Conservation (phyloP, 2,888 invertebrate genomes). For the Nomada goodeniana region DNA sequence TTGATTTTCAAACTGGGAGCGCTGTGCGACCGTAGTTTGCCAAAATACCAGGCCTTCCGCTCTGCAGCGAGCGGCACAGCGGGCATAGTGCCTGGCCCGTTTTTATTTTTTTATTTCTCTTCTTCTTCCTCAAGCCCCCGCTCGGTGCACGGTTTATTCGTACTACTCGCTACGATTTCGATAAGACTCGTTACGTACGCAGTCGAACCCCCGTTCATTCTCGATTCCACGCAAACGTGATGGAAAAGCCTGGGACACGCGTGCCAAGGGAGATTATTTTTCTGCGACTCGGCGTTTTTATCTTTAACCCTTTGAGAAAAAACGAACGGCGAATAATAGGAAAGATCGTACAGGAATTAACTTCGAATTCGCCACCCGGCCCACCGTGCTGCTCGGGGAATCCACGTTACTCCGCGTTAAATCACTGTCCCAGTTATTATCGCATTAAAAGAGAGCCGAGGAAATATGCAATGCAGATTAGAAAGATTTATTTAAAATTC, state of each 20-base stretch:
- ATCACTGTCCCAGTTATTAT: conserved; percentile 22
- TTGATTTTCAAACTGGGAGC: conserved; percentile 67
- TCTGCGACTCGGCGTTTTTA: neutral
- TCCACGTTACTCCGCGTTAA: too few species aligned
- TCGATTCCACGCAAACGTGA: conserved; percentile 36
- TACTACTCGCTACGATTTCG: neutral
- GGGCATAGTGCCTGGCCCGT: neutral
- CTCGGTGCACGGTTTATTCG: neutral
- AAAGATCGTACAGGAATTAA: neutral
- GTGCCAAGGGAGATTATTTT: conserved; percentile 18
- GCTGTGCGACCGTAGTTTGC: conserved; percentile 57
- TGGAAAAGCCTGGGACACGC: conserved; percentile 9
- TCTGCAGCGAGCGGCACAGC: neutral
- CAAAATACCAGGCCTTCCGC: conserved; percentile 55
- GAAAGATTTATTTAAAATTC: conserved; percentile 47
- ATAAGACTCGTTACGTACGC: too few species aligned
- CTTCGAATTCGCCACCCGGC: neutral
- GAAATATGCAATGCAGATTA: conserved; percentile 48
- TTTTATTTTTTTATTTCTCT: neutral
- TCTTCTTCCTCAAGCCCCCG: neutral
- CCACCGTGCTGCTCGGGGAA: neutral
- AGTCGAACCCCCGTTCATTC: neutral
- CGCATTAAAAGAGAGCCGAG: conserved; percentile 27
- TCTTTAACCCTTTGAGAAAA: neutral
- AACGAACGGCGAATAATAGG: too few species aligned